phyloP scores from a whole-genome alignment of 2,888 invertebrate genomes.

The Elegia similella region DNA sequence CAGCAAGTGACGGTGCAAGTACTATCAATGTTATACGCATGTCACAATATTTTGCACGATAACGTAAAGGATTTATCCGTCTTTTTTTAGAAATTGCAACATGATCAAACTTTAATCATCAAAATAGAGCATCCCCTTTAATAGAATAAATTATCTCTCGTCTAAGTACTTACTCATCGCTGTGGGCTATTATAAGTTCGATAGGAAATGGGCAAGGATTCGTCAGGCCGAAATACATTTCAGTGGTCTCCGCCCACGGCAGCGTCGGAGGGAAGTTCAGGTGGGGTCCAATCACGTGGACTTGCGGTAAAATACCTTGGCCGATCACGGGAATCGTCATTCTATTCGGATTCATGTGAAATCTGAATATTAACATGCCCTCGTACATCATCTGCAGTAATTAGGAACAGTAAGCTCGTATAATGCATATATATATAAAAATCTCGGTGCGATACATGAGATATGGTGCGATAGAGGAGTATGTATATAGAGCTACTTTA shows the following conservation, averaged over 20 bases:
- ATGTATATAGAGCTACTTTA: no score
- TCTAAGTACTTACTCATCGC: conserved; percentile 78
- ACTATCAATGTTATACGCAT: no score
- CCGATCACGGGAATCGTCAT: conserved; percentile 74
- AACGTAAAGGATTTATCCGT: no score
- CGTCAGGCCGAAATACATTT: conserved; percentile 80
- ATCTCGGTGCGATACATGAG: no score
- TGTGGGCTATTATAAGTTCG: conserved; percentile 86
- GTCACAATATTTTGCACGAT: no score
- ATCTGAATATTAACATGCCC: conserved; percentile 62
- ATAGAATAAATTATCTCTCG: no score
- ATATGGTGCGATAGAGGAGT: no score
- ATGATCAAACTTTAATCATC: no score
- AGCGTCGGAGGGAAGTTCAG: conserved; percentile 83
- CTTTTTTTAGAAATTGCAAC: no score
- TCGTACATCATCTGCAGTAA: conserved; percentile 61
- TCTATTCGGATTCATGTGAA: conserved; percentile 76
- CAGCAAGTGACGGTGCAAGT: no score
- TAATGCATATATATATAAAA: no score
- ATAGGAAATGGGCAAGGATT: conserved; percentile 85
- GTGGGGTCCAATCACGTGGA: conserved; percentile 71
- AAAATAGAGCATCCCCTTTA: no score
- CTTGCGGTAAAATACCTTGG: conserved; percentile 74
- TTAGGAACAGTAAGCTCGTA: not conserved
- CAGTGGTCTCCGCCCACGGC: conserved; percentile 83